Base-by-base conservation (phyloP, 2,113 vertebrate species). In the Gulo gulo region DNA sequence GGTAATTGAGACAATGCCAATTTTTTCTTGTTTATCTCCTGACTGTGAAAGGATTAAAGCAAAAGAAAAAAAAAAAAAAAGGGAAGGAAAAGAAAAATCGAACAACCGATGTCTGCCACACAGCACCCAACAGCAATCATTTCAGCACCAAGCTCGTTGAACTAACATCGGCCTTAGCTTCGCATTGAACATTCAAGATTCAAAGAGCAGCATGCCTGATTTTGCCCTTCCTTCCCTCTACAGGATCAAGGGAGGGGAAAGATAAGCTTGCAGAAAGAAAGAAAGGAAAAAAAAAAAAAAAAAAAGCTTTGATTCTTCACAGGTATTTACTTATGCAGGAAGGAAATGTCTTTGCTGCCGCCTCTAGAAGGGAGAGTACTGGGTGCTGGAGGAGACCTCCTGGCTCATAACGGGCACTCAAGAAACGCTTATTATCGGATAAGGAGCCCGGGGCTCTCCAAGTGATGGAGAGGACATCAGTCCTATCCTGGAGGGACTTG, bases 391-490 rank as follows among this genome's bases (percentile, higher is more conserved):
- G 2, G 20, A 89, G 76, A 95, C 89, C 63, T 57, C 57, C 31
- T 31, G 45, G 57, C 71, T 92, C 69, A 4, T 93, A 80, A 97
- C 71, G 88, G 92, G 69, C 95, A 97, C 95, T 96, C 92, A 94
- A 71, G 95, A 94, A 82, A 94, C 78, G 83, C 92, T 92, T 89
- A 36, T 92, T 89, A 36, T 50, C 74, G 89, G 86, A 80, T 74
- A 42, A 79, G 69, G 96, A 97, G 83, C 69, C 63, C 76, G 24
- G 79, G 86, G 74, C 88, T 97, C 83, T 94, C 94, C 84, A 63
- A 97, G 61, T 84, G 97, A 94, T 73, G 87, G 92, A 73, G 71
- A 95, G 92, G 97, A 97, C 96, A 95, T 97, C 95, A 90, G 79
- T 67, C 87, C 57, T 88, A 47, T 63, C 90, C 92, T 90, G 57